Base-by-base conservation (phyloP, 2,797 vertebrate genomes). In the Rhynchonycteris naso region DNA sequence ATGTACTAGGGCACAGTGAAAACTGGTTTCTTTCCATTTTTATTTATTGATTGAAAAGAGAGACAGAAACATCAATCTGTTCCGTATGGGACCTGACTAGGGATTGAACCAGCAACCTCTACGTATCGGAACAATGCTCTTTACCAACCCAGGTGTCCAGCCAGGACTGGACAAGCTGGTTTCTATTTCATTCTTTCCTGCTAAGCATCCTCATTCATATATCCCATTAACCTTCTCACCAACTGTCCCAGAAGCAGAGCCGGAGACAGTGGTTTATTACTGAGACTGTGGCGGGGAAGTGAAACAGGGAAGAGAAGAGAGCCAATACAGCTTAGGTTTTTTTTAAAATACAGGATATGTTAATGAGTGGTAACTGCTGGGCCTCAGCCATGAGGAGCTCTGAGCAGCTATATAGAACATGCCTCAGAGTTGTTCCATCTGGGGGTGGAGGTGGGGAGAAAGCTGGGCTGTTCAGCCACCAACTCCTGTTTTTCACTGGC, bases 171-270 rank as follows among this genome's bases (percentile, higher is more conserved):
- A 38, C 12, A 21, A 35, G 26, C 47, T 68, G 66, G 33, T 26
- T 83, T 86, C 50, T 83, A 28, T 63, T n/a, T 69, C 71, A 86
- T 61, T 59, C 89, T 76, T 78, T 47, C 38, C 72, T 35, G 47
- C 33, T 56, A 33, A 52, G 52, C 2, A 1, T 11, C 12, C 28
- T 81, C 33, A 18, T 50, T 47, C 13, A 14, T 35, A 12, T 7
- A 13, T 5, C n/a, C 52, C 24, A 6, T 56, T 26, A 47, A 33
- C n/a, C 11, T 5, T 2, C 21, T 56, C 35, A 15, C 3, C 9
- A 7, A 56, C 33, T 21, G 7, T 66, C 16, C 10, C 1, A 10
- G 65, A 66, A 47, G 79, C 56, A 91, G 59, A 68, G 19, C 66
- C 18, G 4, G 11, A 61, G 54, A 69, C 0, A 21, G 63, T 11